Evolutionary conservation across 2,888 invertebrate species (phyloP), one percentile per base, ranked within the genome.

Genomic region (Scaptomyza flava): DNA sequence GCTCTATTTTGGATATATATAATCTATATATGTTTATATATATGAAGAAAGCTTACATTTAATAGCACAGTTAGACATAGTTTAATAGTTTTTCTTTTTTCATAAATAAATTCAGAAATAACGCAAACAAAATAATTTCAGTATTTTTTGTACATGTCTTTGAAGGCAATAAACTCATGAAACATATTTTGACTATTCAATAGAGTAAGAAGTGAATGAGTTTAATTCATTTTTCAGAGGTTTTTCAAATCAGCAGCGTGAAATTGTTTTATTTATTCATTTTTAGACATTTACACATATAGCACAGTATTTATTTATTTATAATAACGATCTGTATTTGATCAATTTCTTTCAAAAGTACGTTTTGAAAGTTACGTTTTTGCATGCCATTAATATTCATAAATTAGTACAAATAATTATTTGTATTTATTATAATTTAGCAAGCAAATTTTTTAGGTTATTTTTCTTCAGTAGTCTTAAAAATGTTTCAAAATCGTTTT

Each of bases 21-120:
- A 33, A 14, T 53, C 45, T 71, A 63, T 71, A 61, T 74, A 38
- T 27, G 27, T 38, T 8, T 14, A 7, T 41, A 41, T 17, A 68
- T 84, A 64, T 72, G 67, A 34, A 57, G 56, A 77, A 77, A 77
- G 88, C 90, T 90, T 90, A 90, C 76, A 89, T 73, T 89, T 90
- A 90, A 81, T 90, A 90, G 90, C 90, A 90, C 90, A 90, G 90
- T 81, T 86, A 90, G 89, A 80, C 75, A 85, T 84, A 81, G 78
- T 88, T 62, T 67, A 63, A 57, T 72, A 62, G 63, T 61, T 62
- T 67, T 14, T 31, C 27, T 27, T 53, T 36, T 64, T 17, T 43
- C 41, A 50, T 54, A 46, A 53, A 23, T 61, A 67, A 57, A 69
- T 38, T 50, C 17, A 60, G 57, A 68, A 50, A 23, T 34, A 72